Conservation (phyloP, 2,113 vertebrate species). For the Tonatia bakeri region DNA sequence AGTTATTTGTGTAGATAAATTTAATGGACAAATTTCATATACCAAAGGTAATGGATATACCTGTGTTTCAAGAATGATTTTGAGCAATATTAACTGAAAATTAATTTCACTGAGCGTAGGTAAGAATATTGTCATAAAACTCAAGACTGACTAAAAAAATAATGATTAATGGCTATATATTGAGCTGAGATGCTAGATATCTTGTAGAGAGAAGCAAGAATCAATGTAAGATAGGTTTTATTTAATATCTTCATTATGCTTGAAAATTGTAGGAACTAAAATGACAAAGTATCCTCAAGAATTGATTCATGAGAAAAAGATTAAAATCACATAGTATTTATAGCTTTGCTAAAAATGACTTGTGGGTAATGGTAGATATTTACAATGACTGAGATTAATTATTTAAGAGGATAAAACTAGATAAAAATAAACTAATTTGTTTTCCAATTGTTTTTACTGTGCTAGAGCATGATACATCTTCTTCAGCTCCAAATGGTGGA, state of each 20-base stretch:
- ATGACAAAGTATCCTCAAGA: slow-evolving; percentile 46
- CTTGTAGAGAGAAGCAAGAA: slow-evolving; percentile 55
- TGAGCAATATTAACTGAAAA: slow-evolving; percentile 43
- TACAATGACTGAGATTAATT: slow-evolving; percentile 58
- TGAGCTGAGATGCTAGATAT: slow-evolving; percentile 54
- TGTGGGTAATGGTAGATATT: slow-evolving; percentile 53
- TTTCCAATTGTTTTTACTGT: slow-evolving; percentile 34
- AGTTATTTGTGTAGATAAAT: neutral
- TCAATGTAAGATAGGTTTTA: slow-evolving; percentile 62
- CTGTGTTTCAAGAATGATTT: slow-evolving; percentile 38
- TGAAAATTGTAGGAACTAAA: slow-evolving; percentile 57
- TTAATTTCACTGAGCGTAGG: slow-evolving; percentile 50
- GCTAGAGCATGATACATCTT: neutral
- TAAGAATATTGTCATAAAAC: slow-evolving; percentile 17
- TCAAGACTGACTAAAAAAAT: slow-evolving; percentile 32
- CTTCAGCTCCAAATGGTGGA: neutral
- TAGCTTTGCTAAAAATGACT: slow-evolving; percentile 54
- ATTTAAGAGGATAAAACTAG: slow-evolving; percentile 32
- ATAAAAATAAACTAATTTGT: slow-evolving; percentile 51
- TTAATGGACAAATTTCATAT: neutral
- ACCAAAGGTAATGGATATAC: neutral
- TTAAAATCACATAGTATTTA: slow-evolving; percentile 60
- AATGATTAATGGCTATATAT: slow-evolving; percentile 69
- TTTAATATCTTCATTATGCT: slow-evolving; percentile 65
- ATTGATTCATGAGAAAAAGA: slow-evolving; percentile 68